A percentile compares a stretch with the other conserved stretches of the same genome.
These are phyloP conservation scores for Brachymystax lenok DNA, from an alignment of 2,797 vertebrate species.

Conservation along the genomic window DNA sequence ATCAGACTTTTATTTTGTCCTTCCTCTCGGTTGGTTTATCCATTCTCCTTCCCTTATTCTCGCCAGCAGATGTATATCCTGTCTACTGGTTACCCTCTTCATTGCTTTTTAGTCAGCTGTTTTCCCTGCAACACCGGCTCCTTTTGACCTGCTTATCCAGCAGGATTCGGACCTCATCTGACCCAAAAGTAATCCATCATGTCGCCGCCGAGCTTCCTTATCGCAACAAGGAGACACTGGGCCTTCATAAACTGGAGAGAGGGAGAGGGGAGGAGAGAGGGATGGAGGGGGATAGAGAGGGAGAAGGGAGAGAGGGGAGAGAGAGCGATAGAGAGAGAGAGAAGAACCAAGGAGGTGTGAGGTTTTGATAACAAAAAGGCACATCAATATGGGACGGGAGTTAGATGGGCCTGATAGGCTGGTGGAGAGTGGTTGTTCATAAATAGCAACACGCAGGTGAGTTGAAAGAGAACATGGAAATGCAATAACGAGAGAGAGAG, in stretches of 20 bases:
- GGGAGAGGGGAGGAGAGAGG: neutral
- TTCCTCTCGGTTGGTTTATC: neutral
- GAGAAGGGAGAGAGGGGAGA: slow-evolving; percentile 8
- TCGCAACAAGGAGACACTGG: slow-evolving; percentile 26
- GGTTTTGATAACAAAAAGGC: neutral
- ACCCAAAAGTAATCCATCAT: slow-evolving; percentile 56
- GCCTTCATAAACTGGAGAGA: too few relatives aligned
- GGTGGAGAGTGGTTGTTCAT: neutral
- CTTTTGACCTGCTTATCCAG: slow-evolving; percentile 63
- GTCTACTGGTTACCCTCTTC: slow-evolving; percentile 33
- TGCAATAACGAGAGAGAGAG: neutral
- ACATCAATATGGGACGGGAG: neutral
- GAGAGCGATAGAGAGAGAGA: slow-evolving; percentile 4
- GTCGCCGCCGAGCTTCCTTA: slow-evolving; percentile 37
- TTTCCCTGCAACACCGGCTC: slow-evolving; percentile 39
- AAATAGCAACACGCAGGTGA: neutral
- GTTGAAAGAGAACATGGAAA: neutral
- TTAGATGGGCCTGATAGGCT: neutral
- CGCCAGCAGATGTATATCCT: slow-evolving; percentile 36
- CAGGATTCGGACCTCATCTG: slow-evolving; percentile 34
- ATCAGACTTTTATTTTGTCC: neutral
- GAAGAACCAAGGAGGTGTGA: neutral
- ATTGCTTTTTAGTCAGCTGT: slow-evolving; percentile 59
- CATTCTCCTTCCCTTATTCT: neutral
- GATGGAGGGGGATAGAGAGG: neutral